phyloP scores from a whole-genome alignment of 2,797 vertebrate genomes.

The Pteronotus mesoamericanus region DNA sequence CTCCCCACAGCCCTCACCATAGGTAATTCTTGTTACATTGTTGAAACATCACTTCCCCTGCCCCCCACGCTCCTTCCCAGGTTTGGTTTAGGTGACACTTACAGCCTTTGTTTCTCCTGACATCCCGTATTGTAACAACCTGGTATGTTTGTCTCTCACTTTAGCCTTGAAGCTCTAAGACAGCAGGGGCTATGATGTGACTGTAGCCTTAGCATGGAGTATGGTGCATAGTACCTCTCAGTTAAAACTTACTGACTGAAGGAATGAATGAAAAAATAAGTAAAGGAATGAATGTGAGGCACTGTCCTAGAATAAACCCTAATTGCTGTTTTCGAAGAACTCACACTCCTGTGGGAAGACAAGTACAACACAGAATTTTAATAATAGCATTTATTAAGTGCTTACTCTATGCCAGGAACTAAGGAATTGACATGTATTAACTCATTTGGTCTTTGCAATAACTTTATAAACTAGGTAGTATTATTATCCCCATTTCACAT shows the following conservation, averaged over 20 bases:
- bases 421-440: not conserved
- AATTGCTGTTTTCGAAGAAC: not conserved
- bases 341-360: not conserved
- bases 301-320: not conserved
- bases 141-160: not conserved
- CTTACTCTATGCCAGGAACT: not conserved
- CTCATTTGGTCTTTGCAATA: not conserved
- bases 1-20: not conserved
- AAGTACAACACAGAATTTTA: not conserved
- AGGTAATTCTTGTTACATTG: not conserved
- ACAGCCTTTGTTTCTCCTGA: not conserved
- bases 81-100: too few species aligned
- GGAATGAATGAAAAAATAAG: not conserved
- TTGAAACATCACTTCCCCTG: not conserved
- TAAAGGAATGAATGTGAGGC: not conserved
- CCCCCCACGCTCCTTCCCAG: not conserved
- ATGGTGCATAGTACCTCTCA: not conserved
- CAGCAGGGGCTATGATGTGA: not conserved
- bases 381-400: not conserved
- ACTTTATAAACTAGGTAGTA: not conserved
- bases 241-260: not conserved
- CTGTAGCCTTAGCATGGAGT: not conserved
- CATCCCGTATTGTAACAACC: not conserved
- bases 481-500: not conserved
- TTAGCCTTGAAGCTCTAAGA: not conserved